Evolutionary conservation across 2,888 invertebrate genomes (phyloP), one percentile per base, ranked within the genome.

Genomic region (Ennomos quercinarius): DNA sequence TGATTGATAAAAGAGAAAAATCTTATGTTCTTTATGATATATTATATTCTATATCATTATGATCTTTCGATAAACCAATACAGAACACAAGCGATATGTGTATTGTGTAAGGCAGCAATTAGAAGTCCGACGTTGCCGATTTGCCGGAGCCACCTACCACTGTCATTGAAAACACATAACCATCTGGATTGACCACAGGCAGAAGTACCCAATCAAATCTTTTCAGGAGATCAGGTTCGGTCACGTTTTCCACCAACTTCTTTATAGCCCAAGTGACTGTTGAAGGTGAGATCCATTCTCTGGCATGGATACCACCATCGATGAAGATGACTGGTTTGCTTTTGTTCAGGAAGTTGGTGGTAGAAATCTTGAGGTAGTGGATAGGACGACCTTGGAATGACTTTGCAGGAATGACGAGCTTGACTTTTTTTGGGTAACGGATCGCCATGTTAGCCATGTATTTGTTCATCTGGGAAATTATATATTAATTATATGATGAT

Each of bases 261-360:
- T 94, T 90, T 58, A 96, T 95, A 55, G 95, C 90, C 77, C 95
- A 96, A 0, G 95, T 86, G 0, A 95, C 95, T 0, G 94, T 90
- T 1, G 95, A 93, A 0, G 95, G 94, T 0, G 96, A 93, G 57
- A 95, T 95, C 96, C 96, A 96, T 84, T 96, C 96, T 48, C 96
- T 93, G 0, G 94, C 93, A 72, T 95, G 95, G 50, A 95, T 94
- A 1, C 93, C 94, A 44, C 91, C 94, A 63, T 95, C 95, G 17
- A 95, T 88, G 63, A 95, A 83, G 67, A 95, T 92, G 1, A 93
- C 84, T 0, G 95, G 95, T 55, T 94, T 94, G 11, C 73, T 79
- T 0, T 49, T 40, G 42, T 91, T 87, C 61, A 81, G 68, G 45
- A 86, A 87, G 58, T 89, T 89, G 11, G 93, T 89, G 48, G 86